These are phyloP conservation scores for Triplophysa bombifrons DNA, from an alignment of 2,797 vertebrate species.

Conservation along the genomic window DNA sequence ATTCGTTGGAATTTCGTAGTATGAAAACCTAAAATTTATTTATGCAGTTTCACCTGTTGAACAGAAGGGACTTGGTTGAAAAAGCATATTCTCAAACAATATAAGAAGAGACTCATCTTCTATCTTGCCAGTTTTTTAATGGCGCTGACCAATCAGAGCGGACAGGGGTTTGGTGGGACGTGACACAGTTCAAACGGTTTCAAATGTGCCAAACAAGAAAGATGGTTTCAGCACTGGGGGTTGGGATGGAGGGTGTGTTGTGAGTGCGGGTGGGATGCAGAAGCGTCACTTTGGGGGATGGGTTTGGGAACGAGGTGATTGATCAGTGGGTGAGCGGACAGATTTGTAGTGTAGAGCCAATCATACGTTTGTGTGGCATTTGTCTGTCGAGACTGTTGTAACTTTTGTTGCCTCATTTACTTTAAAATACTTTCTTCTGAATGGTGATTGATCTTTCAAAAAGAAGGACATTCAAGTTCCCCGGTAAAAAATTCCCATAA, in stretches of 20 bases:
- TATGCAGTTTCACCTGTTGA: not conserved
- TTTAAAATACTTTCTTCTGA: not conserved
- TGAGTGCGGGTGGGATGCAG: conserved; percentile 37
- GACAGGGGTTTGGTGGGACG: conserved; percentile 15
- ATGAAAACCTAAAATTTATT: not conserved
- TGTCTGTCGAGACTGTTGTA: conserved; percentile 3
- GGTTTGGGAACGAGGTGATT: conserved; percentile 46
- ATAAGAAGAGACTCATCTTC: conserved; percentile 16
- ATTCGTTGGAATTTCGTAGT: not conserved
- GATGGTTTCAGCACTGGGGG: conserved; percentile 32
- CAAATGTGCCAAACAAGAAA: conserved; percentile 43
- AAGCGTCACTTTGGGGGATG: conserved; percentile 49
- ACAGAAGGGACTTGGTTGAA: conserved; percentile 20
- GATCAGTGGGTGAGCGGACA: conserved; percentile 43
- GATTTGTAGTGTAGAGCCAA: conserved; percentile 5
- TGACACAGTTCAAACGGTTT: conserved; percentile 31
- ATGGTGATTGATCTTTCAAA: not conserved
- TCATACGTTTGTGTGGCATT: conserved; percentile 18
- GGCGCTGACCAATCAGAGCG: conserved; percentile 38
- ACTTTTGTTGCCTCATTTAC: conserved; percentile 1
- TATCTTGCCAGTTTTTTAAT: not conserved
- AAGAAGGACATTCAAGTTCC: not conserved
- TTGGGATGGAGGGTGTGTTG: conserved; percentile 33
- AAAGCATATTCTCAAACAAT: conserved; percentile 25
- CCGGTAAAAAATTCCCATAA: not conserved